Evolutionary conservation across 2,888 invertebrate genomes (phyloP).

Genomic region (Polymixis lichenea): DNA sequence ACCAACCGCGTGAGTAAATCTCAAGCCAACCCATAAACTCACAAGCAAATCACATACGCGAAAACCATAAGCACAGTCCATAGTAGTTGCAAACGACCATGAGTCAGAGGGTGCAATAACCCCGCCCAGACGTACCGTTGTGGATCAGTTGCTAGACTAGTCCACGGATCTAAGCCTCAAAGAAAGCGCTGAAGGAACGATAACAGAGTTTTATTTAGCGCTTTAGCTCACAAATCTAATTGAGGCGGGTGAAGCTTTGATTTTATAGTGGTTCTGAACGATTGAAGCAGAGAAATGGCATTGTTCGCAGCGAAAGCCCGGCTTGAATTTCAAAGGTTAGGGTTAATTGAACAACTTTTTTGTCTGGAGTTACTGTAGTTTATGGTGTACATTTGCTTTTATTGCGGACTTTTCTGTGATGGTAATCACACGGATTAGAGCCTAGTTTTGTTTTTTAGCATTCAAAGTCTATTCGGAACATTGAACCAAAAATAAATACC

Average conservation of each 20-base stretch:
- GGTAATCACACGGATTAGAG: background rate
- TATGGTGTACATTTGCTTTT: conserved; percentile 13
- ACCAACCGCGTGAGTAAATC: conserved; percentile 16
- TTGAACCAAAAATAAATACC: background rate
- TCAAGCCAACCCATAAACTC: conserved; percentile 53
- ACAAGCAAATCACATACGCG: conserved; percentile 51
- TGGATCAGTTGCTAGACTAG: conserved; percentile 70
- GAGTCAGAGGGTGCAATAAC: conserved; percentile 81
- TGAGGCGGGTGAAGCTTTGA: conserved; percentile 42
- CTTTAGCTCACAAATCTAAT: conserved; percentile 54
- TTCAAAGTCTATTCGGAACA: background rate
- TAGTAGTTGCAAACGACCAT: conserved; percentile 66
- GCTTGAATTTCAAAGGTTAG: conserved; percentile 41
- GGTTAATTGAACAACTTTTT: conserved; percentile 52
- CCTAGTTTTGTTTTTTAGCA: background rate
- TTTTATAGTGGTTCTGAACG: conserved; percentile 50
- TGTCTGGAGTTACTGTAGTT: conserved; percentile 21
- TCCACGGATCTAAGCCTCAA: conserved; percentile 57
- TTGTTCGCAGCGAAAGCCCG: conserved; percentile 32
- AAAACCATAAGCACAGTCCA: conserved; percentile 35
- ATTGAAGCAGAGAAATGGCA: conserved; percentile 41
- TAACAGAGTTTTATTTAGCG: conserved; percentile 56
- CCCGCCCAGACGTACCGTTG: conserved; percentile 75
- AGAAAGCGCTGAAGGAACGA: conserved; percentile 47
- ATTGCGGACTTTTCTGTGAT: conserved; percentile 2